Evolutionary conservation across 1,140 invertebrate genomes (phyloP).

Genomic region (Trichomalopsis sarcophagae): DNA sequence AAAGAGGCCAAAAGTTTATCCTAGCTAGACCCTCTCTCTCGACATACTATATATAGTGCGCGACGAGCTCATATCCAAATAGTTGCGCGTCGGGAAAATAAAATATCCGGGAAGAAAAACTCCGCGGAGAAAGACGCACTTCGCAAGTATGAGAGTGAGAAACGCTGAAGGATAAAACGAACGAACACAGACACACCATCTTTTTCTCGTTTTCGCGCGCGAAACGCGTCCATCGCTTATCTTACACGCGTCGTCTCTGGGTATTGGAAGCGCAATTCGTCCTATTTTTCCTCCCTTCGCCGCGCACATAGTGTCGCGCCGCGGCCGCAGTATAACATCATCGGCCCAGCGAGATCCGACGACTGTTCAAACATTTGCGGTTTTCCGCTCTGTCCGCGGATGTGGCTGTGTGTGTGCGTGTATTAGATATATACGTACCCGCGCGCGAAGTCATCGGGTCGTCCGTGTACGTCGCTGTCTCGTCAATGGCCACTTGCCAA

Average conservation of each 20-base stretch:
- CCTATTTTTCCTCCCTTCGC: not conserved
- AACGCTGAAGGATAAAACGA: too few species aligned
- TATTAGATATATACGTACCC: not conserved
- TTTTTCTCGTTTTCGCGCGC: not conserved
- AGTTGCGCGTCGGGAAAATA: conserved; percentile 1
- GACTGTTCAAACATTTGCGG: not conserved
- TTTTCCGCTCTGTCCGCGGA: not conserved
- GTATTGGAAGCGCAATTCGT: not conserved
- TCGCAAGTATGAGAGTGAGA: not conserved
- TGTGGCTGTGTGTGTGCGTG: not conserved
- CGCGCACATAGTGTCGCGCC: not conserved
- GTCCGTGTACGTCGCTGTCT: conserved; percentile 31
- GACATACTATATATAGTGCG: not conserved
- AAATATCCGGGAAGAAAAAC: not conserved
- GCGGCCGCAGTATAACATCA: not conserved
- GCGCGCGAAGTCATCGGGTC: not conserved
- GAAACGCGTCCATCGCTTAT: conserved; percentile 15
- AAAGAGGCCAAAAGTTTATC: not conserved
- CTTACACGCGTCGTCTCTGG: not conserved
- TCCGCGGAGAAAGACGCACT: too few species aligned
- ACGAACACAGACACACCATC: too few species aligned
- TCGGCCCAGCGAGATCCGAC: not conserved
- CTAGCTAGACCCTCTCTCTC: not conserved
- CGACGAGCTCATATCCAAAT: not conserved
- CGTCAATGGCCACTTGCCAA: conserved; percentile 7